Conservation (phyloP, 2,888 invertebrate genomes). For the Linnaemya tessellans region DNA sequence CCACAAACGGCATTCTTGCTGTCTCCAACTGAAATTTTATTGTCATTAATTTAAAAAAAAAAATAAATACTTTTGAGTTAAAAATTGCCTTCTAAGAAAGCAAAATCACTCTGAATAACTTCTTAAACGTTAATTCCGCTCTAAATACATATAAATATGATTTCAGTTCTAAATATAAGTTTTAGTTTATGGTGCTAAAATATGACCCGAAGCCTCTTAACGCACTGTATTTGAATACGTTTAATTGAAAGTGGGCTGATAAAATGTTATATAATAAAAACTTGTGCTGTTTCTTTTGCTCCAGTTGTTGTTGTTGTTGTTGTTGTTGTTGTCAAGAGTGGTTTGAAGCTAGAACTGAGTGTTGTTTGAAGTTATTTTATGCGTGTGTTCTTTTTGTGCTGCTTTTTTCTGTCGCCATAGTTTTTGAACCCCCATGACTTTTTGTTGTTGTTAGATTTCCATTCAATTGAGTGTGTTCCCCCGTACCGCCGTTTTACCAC, state of each 20-base stretch:
- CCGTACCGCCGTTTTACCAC: slow-evolving; percentile 28
- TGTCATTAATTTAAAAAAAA: no score
- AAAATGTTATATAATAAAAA: neutral
- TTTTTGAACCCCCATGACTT: slow-evolving; percentile 44
- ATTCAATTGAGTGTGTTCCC: slow-evolving; percentile 35
- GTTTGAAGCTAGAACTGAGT: neutral
- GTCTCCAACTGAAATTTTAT: no score
- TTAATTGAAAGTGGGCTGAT: slow-evolving; percentile 52
- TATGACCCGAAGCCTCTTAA: neutral
- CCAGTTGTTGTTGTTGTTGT: neutral
- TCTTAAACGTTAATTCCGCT: no score
- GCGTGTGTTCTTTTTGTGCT: slow-evolving; percentile 11
- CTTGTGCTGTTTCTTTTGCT: neutral
- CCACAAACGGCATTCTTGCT: no score
- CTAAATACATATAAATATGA: neutral
- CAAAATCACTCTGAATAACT: no score
- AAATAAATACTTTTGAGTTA: no score
- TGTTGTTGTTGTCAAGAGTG: neutral
- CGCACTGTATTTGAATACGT: slow-evolving; percentile 15
- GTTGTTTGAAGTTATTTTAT: slow-evolving; percentile 8
- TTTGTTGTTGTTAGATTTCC: slow-evolving; percentile 42
- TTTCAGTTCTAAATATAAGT: neutral
- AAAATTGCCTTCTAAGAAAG: no score
- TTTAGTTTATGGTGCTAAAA: neutral
- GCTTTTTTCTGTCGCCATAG: slow-evolving; percentile 59